Conservation (phyloP, 2,797 vertebrate genomes). For the Ambastaia sidthimunki region DNA sequence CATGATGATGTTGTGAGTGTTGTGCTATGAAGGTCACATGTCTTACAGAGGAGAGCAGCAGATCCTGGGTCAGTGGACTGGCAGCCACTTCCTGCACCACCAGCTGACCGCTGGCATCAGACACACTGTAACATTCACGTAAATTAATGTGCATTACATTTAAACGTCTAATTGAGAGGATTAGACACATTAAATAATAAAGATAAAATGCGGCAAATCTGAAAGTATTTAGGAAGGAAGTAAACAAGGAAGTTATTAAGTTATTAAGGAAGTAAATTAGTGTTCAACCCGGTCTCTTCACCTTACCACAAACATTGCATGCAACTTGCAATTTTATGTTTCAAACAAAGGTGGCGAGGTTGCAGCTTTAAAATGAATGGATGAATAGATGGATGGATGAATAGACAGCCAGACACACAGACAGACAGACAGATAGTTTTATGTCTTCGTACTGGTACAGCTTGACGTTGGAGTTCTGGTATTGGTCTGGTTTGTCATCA, state of each 20-base stretch:
- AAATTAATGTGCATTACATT: neutral
- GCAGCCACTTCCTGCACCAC: constrained; percentile 88
- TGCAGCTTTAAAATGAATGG: no score
- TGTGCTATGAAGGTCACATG: neutral
- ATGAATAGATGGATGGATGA: neutral
- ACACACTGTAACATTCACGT: constrained; percentile 75
- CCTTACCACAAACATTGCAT: no score
- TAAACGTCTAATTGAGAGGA: neutral
- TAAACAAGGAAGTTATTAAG: no score
- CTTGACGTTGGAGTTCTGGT: constrained; percentile 75
- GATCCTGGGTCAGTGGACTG: constrained; percentile 86
- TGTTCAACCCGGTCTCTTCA: no score
- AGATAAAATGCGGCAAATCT: no score
- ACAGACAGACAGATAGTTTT: no score
- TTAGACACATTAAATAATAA: neutral
- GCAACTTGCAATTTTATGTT: no score
- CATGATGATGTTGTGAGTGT: neutral
- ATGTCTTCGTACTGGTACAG: constrained; percentile 89
- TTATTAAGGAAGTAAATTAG: no score
- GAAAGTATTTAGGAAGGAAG: no score
- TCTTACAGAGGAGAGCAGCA: constrained; percentile 83
- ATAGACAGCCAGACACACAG: neutral
- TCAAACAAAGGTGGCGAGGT: no score
- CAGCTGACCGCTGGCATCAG: constrained; percentile 81
- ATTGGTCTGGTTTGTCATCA: constrained; percentile 67